These are phyloP conservation scores for Oscarella lobularis DNA, from an alignment of 37 sponge, comb jelly and placozoan species.

Conservation along the genomic window DNA sequence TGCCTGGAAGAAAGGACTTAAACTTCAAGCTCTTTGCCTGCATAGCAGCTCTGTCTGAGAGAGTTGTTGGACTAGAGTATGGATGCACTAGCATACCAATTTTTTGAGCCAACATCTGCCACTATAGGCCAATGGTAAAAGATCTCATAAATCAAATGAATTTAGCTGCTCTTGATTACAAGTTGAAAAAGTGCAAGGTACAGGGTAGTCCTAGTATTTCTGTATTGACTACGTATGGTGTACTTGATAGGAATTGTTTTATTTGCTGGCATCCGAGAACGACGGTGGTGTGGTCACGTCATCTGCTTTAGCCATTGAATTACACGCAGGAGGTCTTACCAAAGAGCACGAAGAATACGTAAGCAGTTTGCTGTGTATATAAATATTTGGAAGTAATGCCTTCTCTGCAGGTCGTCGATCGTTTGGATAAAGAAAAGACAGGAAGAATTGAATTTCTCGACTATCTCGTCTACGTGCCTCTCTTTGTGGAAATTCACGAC, in stretches of 20 bases:
- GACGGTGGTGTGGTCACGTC: constrained; percentile 69
- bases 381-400: background rate
- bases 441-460: constrained; percentile 77
- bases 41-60: constrained; percentile 85
- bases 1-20: constrained; percentile 57
- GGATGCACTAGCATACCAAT: background rate
- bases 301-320: constrained; percentile 54
- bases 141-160: constrained; percentile 72
- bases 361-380: background rate
- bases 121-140: constrained; percentile 51
- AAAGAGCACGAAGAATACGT: constrained; percentile 44
- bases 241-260: constrained; percentile 85
- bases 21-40: constrained; percentile 68
- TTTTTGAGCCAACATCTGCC: background rate
- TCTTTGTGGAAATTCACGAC: constrained; percentile 85
- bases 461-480: constrained; percentile 76
- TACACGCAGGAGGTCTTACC: constrained; percentile 64
- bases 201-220: too few relatives aligned
- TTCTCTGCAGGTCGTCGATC: constrained; percentile 40
- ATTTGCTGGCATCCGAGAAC: constrained; percentile 53
- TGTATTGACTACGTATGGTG: too few relatives aligned
- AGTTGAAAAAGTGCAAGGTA: constrained; percentile 86
- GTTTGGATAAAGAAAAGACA: constrained; percentile 46
- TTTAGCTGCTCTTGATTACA: constrained; percentile 61
- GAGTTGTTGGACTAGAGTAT: constrained; percentile 73